A percentile compares a stretch with the other conserved stretches of the same genome.
phyloP scores from a whole-genome alignment of 2,113 vertebrate species.

The Merops nubicus region DNA sequence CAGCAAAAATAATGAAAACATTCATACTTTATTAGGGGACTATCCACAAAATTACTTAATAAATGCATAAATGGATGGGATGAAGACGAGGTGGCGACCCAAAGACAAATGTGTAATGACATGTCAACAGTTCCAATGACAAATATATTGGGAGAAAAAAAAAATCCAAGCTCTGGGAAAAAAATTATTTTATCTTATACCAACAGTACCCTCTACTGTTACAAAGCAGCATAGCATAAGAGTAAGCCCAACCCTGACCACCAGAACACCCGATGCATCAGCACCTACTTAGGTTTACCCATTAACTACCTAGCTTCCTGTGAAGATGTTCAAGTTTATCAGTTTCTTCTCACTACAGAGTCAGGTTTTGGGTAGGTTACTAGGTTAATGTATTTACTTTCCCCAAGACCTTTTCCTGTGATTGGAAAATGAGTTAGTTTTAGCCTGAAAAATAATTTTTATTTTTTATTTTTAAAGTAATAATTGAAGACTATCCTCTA shows the following conservation, averaged over 20 bases:
- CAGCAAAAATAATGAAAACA: neutral
- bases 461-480: too few relatives aligned
- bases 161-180: neutral
- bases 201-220: conserved; percentile 66
- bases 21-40: neutral
- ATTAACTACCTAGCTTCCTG: neutral
- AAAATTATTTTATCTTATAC: neutral
- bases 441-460: neutral
- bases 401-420: neutral
- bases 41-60: neutral
- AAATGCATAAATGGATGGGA: neutral
- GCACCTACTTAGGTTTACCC: neutral
- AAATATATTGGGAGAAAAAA: neutral
- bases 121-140: neutral
- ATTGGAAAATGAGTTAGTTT: neutral
- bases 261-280: accelerated
- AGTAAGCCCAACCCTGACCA: neutral
- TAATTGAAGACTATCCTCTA: neutral
- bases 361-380: neutral
- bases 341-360: neutral
- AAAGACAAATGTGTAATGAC: neutral
- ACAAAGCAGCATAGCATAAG: neutral
- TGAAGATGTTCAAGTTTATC: neutral
- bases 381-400: neutral
- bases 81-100: accelerated